Evolutionary conservation across 2,797 vertebrate species (phyloP).

Genomic region (Uromys caudimaculatus): DNA sequence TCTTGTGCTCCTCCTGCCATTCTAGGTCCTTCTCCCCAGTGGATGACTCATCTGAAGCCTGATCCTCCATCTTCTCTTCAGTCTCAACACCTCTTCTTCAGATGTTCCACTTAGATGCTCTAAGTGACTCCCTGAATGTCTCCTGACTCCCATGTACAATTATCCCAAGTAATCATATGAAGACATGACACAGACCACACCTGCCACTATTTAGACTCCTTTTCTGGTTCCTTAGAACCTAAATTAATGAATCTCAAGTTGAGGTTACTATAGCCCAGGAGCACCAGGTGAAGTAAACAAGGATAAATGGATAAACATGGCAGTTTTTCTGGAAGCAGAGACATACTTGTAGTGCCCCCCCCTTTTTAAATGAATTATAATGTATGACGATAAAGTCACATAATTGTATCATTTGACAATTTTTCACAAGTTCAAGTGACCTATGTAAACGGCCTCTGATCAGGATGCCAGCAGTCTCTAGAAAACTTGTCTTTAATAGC

Average conservation of each 20-base stretch:
- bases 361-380: constrained; percentile 30
- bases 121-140: background rate
- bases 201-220: background rate
- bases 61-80: background rate
- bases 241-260: background rate
- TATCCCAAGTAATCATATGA: background rate
- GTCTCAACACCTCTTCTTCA: background rate
- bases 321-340: background rate
- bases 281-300: background rate
- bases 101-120: background rate
- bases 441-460: background rate
- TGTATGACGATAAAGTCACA: background rate
- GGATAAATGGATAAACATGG: background rate
- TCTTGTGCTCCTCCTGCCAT: background rate
- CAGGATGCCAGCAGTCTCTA: background rate
- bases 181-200: background rate
- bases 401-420: background rate
- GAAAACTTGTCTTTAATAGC: background rate
- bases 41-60: background rate
- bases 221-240: background rate
- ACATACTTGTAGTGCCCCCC: background rate
- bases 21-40: background rate
- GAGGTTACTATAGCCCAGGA: background rate
- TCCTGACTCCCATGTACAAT: background rate
- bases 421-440: constrained; percentile 6